A percentile compares a stretch with the other conserved stretches of the same genome.
Evolutionary conservation across 2,113 vertebrate genomes (phyloP).

Genomic region (Raja brachyura): DNA sequence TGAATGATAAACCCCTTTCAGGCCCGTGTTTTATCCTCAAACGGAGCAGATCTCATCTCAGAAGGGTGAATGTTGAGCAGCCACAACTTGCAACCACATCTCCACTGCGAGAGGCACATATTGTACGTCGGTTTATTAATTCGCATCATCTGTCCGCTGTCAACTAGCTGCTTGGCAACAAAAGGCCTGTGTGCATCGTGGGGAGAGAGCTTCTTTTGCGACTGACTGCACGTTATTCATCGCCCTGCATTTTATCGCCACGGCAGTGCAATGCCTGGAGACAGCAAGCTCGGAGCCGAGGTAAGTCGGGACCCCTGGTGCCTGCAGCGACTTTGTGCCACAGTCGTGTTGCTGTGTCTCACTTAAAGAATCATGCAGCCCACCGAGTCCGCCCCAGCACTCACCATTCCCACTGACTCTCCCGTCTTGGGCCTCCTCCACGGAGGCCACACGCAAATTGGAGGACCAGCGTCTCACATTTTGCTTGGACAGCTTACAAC

Average conservation of each 20-base stretch:
- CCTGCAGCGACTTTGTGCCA: too few species aligned
- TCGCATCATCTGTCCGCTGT: background rate
- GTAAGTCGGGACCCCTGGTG: too few species aligned
- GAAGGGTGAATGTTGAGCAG: background rate
- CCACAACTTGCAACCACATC: background rate
- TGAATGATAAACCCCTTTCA: background rate
- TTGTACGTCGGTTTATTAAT: constrained; percentile 28
- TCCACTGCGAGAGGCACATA: background rate
- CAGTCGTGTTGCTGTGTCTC: too few species aligned
- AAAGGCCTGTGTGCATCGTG: background rate
- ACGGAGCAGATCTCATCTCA: background rate
- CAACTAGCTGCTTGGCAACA: background rate
- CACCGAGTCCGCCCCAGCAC: too few species aligned
- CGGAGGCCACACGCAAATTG: too few species aligned
- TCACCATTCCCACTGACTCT: too few species aligned
- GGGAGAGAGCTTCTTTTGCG: background rate
- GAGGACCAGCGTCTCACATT: too few species aligned
- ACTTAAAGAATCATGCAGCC: too few species aligned
- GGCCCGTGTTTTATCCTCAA: background rate
- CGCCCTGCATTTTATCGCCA: background rate
- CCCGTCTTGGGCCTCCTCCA: too few species aligned
- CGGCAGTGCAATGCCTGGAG: background rate
- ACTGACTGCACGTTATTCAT: background rate
- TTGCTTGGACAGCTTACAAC: too few species aligned
- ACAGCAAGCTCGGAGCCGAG: background rate